phyloP scores from a whole-genome alignment of 2,113 vertebrate genomes.

The Marcusenius ussheri region DNA sequence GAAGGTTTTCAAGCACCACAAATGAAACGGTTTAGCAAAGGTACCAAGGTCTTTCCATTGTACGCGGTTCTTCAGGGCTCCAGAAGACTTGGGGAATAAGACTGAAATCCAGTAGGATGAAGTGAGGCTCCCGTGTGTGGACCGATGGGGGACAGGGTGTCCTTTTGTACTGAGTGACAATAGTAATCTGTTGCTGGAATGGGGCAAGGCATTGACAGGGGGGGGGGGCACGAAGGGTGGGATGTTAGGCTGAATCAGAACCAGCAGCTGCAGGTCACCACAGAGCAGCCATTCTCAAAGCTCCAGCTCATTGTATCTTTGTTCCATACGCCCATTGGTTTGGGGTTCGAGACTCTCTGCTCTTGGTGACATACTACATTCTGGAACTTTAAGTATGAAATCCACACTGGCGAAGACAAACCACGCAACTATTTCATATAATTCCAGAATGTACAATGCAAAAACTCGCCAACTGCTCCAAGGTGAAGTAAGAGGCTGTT shows the following conservation, averaged over 20 bases:
- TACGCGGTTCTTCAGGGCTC: neutral
- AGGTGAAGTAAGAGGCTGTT: neutral
- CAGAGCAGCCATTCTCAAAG: conserved; percentile 15
- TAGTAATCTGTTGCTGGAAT: conserved; percentile 11
- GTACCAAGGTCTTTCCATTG: neutral
- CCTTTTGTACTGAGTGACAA: conserved; percentile 21
- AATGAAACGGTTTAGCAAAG: neutral
- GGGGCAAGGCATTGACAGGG: neutral
- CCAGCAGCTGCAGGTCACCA: conserved; percentile 1
- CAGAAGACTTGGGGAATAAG: neutral
- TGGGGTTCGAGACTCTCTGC: neutral
- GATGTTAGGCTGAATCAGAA: neutral
- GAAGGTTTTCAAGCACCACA: neutral
- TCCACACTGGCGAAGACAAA: neutral
- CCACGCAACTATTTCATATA: neutral
- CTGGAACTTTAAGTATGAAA: neutral
- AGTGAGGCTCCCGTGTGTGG: neutral
- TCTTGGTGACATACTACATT: neutral
- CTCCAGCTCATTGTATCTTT: neutral
- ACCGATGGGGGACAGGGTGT: neutral
- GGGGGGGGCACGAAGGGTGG: neutral
- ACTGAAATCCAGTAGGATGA: neutral
- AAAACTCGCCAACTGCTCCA: neutral
- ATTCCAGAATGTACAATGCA: neutral
- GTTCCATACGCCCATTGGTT: neutral